Evolutionary conservation across 2,888 invertebrate genomes (phyloP).

Genomic region (Monopis laevigella): DNA sequence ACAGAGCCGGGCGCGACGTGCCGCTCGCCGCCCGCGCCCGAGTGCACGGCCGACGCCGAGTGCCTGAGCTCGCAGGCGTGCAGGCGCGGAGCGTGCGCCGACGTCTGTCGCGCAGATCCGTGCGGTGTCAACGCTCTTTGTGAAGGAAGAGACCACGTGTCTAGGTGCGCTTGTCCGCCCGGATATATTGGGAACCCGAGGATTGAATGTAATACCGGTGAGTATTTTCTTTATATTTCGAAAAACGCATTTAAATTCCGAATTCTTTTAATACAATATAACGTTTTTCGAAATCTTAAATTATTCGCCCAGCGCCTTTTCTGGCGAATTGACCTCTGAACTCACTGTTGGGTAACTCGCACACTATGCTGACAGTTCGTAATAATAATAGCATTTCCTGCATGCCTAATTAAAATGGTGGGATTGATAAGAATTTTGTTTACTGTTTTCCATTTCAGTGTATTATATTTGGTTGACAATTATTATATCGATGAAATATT

Average conservation of each 20-base stretch:
- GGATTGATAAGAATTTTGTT: no score
- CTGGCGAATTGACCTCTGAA: no score
- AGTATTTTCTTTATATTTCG: no score
- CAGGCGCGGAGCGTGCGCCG: slow-evolving; percentile 77
- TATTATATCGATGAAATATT: no score
- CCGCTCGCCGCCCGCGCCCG: slow-evolving; percentile 65
- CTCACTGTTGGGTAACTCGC: no score
- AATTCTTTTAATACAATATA: background rate
- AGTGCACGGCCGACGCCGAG: slow-evolving; percentile 78
- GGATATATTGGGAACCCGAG: slow-evolving; percentile 83
- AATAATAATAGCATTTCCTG: no score
- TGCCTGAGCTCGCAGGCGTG: slow-evolving; percentile 81
- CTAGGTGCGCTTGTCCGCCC: slow-evolving; percentile 80
- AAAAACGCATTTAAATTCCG: no score
- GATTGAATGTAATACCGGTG: slow-evolving; percentile 76
- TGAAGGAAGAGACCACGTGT: slow-evolving; percentile 77
- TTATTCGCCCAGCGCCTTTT: no score
- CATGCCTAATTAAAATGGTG: no score
- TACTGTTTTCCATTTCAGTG: no score
- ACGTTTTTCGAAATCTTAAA: background rate
- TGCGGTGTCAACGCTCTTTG: slow-evolving; percentile 89
- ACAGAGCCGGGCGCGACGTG: slow-evolving; percentile 78
- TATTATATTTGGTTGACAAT: no score
- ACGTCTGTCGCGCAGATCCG: slow-evolving; percentile 79
- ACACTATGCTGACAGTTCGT: no score